These are phyloP conservation scores for Rhabdomys dilectus DNA, from an alignment of 2,113 vertebrate genomes.

Conservation along the genomic window DNA sequence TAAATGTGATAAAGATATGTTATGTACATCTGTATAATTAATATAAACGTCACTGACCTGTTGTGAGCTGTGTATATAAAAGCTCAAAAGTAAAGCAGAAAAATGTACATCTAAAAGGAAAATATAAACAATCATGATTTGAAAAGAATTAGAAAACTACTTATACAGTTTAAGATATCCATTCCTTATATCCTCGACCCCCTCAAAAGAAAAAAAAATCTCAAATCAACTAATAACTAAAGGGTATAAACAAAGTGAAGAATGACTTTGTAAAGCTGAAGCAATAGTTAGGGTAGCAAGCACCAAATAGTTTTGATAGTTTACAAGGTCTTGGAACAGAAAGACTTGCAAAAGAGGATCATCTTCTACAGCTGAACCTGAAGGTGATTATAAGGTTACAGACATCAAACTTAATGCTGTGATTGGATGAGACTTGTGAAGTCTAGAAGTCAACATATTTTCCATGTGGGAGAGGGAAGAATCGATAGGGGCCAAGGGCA, in stretches of 20 bases:
- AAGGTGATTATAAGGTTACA: background rate
- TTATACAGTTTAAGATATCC: background rate
- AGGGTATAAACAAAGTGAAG: background rate
- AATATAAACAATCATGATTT: background rate
- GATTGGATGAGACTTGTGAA: background rate
- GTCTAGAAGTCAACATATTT: background rate
- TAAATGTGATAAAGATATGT: background rate
- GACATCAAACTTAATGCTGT: background rate
- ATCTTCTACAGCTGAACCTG: background rate
- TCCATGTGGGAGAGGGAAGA: background rate
- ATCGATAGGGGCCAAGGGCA: background rate
- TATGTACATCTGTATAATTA: background rate
- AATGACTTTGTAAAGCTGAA: background rate
- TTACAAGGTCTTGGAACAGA: background rate
- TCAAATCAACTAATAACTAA: background rate
- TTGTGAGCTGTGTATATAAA: background rate
- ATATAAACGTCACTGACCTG: background rate
- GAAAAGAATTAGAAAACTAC: background rate
- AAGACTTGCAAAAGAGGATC: background rate
- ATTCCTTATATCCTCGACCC: fast-evolving
- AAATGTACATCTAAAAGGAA: background rate
- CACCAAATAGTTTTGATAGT: background rate
- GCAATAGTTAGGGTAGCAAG: background rate
- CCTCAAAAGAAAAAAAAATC: background rate
- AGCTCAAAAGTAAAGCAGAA: background rate